Evolutionary conservation across 2,797 vertebrate genomes (phyloP).

Genomic region (Sebastes nivosus): DNA sequence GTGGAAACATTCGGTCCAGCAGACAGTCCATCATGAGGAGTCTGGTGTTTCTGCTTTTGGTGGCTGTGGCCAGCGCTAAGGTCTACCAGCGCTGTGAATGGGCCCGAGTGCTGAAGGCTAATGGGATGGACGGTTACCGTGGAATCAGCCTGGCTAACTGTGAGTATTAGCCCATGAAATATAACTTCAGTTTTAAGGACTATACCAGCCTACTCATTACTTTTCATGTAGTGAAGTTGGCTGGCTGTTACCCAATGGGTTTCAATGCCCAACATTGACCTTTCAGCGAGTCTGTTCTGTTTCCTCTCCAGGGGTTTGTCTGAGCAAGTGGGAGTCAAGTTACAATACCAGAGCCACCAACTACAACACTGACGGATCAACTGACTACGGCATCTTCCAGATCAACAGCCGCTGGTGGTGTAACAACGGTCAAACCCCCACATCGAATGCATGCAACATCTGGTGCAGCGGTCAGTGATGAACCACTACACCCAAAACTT

Average conservation of each 20-base stretch:
- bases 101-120: constrained; percentile 55
- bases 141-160: constrained; percentile 74
- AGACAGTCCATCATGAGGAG: constrained; percentile 48
- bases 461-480: constrained; percentile 70
- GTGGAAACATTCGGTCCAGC: background rate
- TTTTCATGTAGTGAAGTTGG: background rate
- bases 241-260: background rate
- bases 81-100: constrained; percentile 69
- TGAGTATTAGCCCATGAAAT: constrained; percentile 53
- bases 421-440: fast-evolving
- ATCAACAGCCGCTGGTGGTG: constrained; percentile 87
- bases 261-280: background rate
- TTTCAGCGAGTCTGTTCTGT: background rate
- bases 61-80: constrained; percentile 42
- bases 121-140: constrained; percentile 66
- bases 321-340: constrained; percentile 68
- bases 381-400: constrained; percentile 81
- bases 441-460: constrained; percentile 69
- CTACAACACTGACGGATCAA: constrained; percentile 77
- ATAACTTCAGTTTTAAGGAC: background rate
- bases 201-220: background rate
- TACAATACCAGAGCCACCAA: constrained; percentile 64
- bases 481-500: background rate
- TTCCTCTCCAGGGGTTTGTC: constrained; percentile 80
- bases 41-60: constrained; percentile 60